Base-by-base conservation (phyloP, 2,113 vertebrate genomes). In the Alaudala cheleensis region DNA sequence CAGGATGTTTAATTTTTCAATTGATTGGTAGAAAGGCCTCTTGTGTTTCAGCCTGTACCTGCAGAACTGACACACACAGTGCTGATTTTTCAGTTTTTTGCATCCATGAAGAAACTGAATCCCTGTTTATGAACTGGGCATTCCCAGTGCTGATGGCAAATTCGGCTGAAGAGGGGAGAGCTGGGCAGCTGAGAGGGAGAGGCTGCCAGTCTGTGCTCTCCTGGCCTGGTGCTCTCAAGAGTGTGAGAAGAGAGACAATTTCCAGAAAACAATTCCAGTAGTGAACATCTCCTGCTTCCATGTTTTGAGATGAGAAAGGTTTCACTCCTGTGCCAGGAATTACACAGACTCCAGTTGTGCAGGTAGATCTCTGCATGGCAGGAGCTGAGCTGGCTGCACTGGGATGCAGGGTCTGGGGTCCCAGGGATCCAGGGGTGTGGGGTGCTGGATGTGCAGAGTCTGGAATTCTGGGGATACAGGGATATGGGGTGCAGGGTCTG, bases 311-410 rank as follows among this genome's bases (percentile, higher is more conserved):
- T 18, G 24, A 56, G 37, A 25, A 49, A 20, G 5, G 22, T 80
- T 83, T 82, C 12, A 5, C 25, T 64, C 22, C 26, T 11, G 80
- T 60, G 58, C 39, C 39, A 29, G 76, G 39, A 86, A 8, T 34
- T 2, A 2, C 49, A 20, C 14, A 66, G 24, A 2, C 12, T 42
- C 31, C 50, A 49, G 29, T 5, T 34, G 56, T 29, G 11, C 8
- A 11, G 2, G 10, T 16, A 9, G 45, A 10, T 7, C 31, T 37
- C 49, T 0, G 13, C n/a, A 8, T 1, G 4, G 26, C 42, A 66
- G 66, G 50, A 39, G 56, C 64, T 42, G 64, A 69, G 76, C 58
- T 37, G 77, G 66, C 58, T 20, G 37, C 28, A 19, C 25, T 24
- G 50, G 57, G 51, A 14, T 51, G 44, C 24, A 56, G 42, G 24